Evolutionary conservation across 1,140 invertebrate genomes (phyloP).

Genomic region (Drosophila bocqueti): DNA sequence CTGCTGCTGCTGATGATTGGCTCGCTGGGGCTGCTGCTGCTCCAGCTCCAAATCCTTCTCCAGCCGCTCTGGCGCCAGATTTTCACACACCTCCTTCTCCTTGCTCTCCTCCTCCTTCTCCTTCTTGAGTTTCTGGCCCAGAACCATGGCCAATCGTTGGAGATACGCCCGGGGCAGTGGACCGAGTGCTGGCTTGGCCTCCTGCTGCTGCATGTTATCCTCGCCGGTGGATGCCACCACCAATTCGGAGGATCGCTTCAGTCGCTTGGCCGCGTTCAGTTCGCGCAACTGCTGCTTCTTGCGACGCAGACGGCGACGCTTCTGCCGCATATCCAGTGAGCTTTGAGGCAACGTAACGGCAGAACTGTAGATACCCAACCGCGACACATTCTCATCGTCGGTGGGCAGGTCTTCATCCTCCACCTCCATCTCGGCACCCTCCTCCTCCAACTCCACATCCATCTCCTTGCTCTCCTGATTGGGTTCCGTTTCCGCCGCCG

Average conservation of each 20-base stretch:
- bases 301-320: slow-evolving; percentile 59
- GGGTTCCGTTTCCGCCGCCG: slow-evolving; percentile 6
- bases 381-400: slow-evolving; percentile 71
- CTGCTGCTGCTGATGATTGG: slow-evolving; percentile 71
- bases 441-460: slow-evolving; percentile 31
- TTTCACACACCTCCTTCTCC: slow-evolving; percentile 25
- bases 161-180: slow-evolving; percentile 56
- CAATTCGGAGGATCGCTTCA: slow-evolving; percentile 49
- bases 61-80: slow-evolving; percentile 36
- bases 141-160: slow-evolving; percentile 49
- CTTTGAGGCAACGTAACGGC: slow-evolving; percentile 62
- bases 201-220: slow-evolving; percentile 2
- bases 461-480: slow-evolving; percentile 22
- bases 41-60: slow-evolving; percentile 7
- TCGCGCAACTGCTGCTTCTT: slow-evolving; percentile 68
- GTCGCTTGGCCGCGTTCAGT: slow-evolving; percentile 63
- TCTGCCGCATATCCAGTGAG: slow-evolving; percentile 49
- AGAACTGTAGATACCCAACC: slow-evolving; percentile 60
- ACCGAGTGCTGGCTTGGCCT: slow-evolving; percentile 24
- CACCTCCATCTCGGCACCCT: slow-evolving; percentile 27
- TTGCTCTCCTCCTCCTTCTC: slow-evolving; percentile 14
- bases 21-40: slow-evolving; percentile 31
- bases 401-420: slow-evolving; percentile 53
- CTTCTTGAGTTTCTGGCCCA: slow-evolving; percentile 38
- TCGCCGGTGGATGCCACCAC: slow-evolving; percentile 14